These are phyloP conservation scores for Xestoiulus laeticollis DNA, from an alignment of 2,888 invertebrate genomes.

Conservation along the genomic window DNA sequence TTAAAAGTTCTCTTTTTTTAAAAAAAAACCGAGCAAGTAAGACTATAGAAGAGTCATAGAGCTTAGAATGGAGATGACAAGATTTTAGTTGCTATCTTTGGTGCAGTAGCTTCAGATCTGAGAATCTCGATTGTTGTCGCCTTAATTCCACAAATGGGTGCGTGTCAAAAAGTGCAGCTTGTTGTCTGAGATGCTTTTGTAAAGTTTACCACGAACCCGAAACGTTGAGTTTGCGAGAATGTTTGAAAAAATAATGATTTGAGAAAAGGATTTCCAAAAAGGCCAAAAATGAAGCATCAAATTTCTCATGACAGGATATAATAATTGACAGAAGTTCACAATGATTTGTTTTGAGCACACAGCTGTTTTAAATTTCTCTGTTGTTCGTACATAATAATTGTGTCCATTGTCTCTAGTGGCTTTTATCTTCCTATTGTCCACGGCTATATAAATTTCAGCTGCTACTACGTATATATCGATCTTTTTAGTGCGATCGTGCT, in stretches of 20 bases:
- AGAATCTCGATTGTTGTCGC: neutral
- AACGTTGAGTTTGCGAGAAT: neutral
- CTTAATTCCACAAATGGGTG: neutral
- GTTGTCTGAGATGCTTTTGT: neutral
- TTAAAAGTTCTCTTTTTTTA: too few relatives aligned
- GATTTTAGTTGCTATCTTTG: too few relatives aligned
- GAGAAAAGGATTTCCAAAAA: constrained; percentile 44
- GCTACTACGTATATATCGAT: neutral
- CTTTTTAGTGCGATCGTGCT: constrained; percentile 36
- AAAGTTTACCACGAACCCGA: neutral
- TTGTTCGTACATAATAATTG: constrained; percentile 38
- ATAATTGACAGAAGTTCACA: neutral
- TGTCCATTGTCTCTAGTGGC: constrained; percentile 43
- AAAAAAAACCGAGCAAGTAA: too few relatives aligned
- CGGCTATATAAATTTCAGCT: constrained; percentile 35
- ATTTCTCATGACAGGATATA: neutral
- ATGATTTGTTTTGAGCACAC: neutral
- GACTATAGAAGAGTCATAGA: too few relatives aligned
- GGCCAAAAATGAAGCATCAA: constrained; percentile 54
- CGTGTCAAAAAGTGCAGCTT: neutral
- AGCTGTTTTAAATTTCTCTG: neutral
- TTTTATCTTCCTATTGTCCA: constrained; percentile 3
- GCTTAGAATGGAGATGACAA: too few relatives aligned
- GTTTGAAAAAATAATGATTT: constrained; percentile 32
- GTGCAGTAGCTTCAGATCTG: neutral